These are phyloP conservation scores for Conger conger DNA, from an alignment of 2,113 vertebrate genomes.

Conservation along the genomic window DNA sequence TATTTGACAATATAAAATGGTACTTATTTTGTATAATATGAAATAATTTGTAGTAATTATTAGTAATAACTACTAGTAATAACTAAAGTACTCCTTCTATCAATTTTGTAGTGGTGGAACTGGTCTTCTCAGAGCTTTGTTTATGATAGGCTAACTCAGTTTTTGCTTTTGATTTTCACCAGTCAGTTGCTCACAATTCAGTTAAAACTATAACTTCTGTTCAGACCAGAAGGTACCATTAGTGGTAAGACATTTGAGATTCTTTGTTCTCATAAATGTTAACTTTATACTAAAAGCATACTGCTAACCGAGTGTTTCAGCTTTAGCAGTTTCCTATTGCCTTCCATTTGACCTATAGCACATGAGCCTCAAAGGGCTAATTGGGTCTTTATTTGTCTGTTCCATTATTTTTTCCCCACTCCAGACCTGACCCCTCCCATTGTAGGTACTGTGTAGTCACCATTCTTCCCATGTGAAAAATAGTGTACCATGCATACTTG, in stretches of 20 bases:
- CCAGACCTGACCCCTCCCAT: constrained; percentile 83
- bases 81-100: too few relatives aligned
- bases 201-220: neutral
- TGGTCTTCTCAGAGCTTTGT: neutral
- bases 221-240: neutral
- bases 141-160: neutral
- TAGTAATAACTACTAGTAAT: too few relatives aligned
- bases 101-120: too few relatives aligned
- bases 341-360: neutral
- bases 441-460: constrained; percentile 80
- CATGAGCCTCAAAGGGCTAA: neutral
- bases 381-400: constrained; percentile 22
- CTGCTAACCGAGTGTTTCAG: neutral
- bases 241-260: neutral
- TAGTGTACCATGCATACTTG: too few relatives aligned
- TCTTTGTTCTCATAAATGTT: neutral
- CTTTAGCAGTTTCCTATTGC: neutral
- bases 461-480: too few relatives aligned
- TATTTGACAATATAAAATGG: neutral
- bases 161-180: neutral
- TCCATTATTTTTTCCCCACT: constrained; percentile 9
- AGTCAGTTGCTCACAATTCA: neutral
- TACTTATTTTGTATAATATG: neutral
- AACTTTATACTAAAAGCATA: neutral
- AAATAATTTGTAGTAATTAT: too few relatives aligned